These are phyloP conservation scores for Pogonocherus hispidulus DNA, from an alignment of 2,888 invertebrate species.

Conservation along the genomic window DNA sequence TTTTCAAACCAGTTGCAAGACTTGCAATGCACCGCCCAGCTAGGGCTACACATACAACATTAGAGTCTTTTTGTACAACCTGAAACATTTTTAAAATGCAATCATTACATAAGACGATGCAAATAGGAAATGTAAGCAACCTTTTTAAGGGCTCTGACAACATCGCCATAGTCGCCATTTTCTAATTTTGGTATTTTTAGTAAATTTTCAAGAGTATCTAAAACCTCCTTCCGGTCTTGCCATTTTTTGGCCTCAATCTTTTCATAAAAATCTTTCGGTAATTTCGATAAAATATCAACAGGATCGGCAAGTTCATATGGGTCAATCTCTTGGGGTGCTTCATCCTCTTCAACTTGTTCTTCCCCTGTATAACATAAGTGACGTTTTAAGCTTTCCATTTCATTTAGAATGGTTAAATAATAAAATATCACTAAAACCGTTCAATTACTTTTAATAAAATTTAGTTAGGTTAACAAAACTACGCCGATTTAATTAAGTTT, in stretches of 20 bases:
- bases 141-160: constrained; percentile 90
- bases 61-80: constrained; percentile 94
- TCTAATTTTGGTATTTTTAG: constrained; percentile 88
- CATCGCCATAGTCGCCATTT: constrained; percentile 91
- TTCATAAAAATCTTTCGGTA: constrained; percentile 96
- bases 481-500: background rate
- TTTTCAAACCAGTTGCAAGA: constrained; percentile 88
- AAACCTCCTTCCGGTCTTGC: constrained; percentile 94
- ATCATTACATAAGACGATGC: too few relatives aligned
- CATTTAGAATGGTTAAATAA: too few relatives aligned
- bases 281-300: constrained; percentile 91
- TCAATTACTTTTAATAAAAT: background rate
- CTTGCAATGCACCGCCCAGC: constrained; percentile 87
- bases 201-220: constrained; percentile 86
- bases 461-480: background rate
- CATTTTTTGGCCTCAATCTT: constrained; percentile 96
- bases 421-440: too few relatives aligned
- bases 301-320: constrained; percentile 92
- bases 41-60: constrained; percentile 91
- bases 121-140: constrained; percentile 68
- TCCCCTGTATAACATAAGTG: constrained; percentile 55
- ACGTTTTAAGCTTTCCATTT: too few relatives aligned
- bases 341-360: constrained; percentile 73
- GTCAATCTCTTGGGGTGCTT: constrained; percentile 77
- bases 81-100: constrained; percentile 65